Evolutionary conservation across 1,140 invertebrate genomes (phyloP).

Genomic region (Aphis craccivora): DNA sequence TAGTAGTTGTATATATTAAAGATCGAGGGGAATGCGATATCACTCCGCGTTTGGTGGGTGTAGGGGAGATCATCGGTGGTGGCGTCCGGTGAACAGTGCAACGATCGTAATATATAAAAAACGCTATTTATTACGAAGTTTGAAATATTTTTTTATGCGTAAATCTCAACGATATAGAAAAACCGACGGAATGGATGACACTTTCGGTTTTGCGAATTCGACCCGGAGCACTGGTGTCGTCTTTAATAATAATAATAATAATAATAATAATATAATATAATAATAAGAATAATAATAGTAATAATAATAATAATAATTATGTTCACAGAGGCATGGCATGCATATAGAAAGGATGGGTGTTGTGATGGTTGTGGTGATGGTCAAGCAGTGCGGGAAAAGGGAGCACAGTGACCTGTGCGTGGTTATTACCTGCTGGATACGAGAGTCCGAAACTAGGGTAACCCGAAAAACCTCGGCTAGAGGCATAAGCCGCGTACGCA

Average conservation of each 20-base stretch:
- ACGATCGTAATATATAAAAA: not conserved
- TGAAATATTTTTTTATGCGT: not conserved
- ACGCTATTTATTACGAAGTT: not conserved
- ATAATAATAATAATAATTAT: slow-evolving; percentile 44
- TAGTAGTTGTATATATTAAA: not conserved
- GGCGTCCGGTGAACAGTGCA: not conserved
- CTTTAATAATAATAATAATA: slow-evolving; percentile 35
- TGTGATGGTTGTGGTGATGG: slow-evolving; percentile 69
- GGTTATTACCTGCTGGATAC: slow-evolving; percentile 89
- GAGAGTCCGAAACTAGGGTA: slow-evolving; percentile 96
- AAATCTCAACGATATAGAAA: not conserved
- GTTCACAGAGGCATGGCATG: slow-evolving; percentile 86
- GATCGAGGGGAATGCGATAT: not conserved
- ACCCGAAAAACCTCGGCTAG: slow-evolving; percentile 91
- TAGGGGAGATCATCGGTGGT: not conserved
- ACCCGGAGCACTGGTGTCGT: slow-evolving; percentile 27
- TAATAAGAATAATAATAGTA: slow-evolving; percentile 38
- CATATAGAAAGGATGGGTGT: slow-evolving; percentile 69
- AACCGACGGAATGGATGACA: not conserved
- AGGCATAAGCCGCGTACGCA: slow-evolving; percentile 91
- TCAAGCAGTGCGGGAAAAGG: slow-evolving; percentile 71
- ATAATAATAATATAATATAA: slow-evolving; percentile 42
- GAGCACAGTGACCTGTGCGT: slow-evolving; percentile 65
- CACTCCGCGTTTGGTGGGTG: not conserved
- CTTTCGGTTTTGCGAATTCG: slow-evolving; percentile 33